Evolutionary conservation across 2,888 invertebrate species (phyloP), one percentile per base, ranked within the genome.

Genomic region (Leucozona laternaria): DNA sequence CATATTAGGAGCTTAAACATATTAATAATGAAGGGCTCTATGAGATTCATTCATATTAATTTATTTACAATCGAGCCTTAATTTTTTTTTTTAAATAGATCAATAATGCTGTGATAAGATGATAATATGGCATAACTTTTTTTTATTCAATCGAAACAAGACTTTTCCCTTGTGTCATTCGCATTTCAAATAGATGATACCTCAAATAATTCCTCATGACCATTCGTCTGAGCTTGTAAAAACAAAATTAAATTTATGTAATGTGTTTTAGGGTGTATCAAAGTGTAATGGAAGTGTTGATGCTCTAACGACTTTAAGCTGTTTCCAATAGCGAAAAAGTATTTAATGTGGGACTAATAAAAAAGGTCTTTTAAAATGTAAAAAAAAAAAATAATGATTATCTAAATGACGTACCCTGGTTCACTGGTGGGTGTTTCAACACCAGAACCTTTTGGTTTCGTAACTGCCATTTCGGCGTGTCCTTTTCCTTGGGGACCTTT

Each of bases 401-500:
- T 60, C 0, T 22, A 8, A 20, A 34, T 34, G 45, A 68, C 83
- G 60, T 88, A 91, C 94, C 97, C 94, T 79, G 97, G 97, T 93
- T 99, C 98, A 20, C 97, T 97, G 77, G 97, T 96, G 22, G 99
- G 99, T 15, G 99, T 99, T 93, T 98, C 98, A 2, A 97, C 97
- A 0, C 98, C 98, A 17, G 97, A 97, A 90, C 97, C 97, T 92
- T 96, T 96, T 31, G 97, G 97, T 90, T 97, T 96, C n/a, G 97
- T 96, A 64, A 98, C 97, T 1, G 98, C 98, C 97, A 99, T 98
- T 94, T 99, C 99, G 0, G 99, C 99, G 93, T 98, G 97, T 0
- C 97, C 98, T 93, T 98, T 98, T 88, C 98, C 98, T 91, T 97
- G 96, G 15, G 99, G 99, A 15, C 99, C 99, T 93, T 98, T 97